A percentile compares a stretch with the other conserved stretches of the same genome.
Conservation (phyloP, 2,888 invertebrate species). For the Heteromyza rotundicornis region DNA sequence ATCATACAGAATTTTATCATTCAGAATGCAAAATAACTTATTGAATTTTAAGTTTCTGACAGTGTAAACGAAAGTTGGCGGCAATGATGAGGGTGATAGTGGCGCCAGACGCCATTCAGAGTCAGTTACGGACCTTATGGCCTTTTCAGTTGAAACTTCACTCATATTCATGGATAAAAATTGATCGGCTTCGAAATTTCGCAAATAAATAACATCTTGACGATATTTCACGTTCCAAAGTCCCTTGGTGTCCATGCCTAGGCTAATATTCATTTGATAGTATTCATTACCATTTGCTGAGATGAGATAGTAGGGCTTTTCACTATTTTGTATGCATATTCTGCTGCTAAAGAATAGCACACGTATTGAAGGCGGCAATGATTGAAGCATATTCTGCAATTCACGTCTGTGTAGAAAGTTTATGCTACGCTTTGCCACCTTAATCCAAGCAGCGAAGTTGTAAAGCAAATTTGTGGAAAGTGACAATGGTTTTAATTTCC, state of each 20-base stretch:
- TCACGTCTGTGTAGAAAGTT: slow-evolving; percentile 11
- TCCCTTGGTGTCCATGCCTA: slow-evolving; percentile 25
- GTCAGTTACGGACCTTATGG: too few species aligned
- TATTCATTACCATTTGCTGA: too few species aligned
- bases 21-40: not conserved
- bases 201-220: too few species aligned
- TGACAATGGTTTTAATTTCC: slow-evolving; percentile 31
- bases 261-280: too few species aligned
- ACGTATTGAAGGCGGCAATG: slow-evolving; percentile 31
- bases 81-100: too few species aligned
- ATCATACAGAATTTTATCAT: not conserved
- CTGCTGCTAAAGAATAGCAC: slow-evolving; percentile 30
- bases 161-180: too few species aligned
- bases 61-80: too few species aligned
- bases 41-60: not conserved
- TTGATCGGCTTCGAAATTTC: too few species aligned
- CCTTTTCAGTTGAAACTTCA: too few species aligned
- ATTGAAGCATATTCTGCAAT: slow-evolving; percentile 43
- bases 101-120: not conserved
- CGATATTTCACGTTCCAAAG: too few species aligned
- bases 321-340: slow-evolving; percentile 38
- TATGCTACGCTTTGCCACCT: slow-evolving; percentile 12
- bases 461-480: slow-evolving; percentile 21
- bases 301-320: slow-evolving; percentile 20
- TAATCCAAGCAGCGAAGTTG: slow-evolving; percentile 38